A percentile compares a stretch with the other conserved stretches of the same genome.
Evolutionary conservation across 2,797 vertebrate species (phyloP).

Genomic region (Gephyroberyx darwinii): DNA sequence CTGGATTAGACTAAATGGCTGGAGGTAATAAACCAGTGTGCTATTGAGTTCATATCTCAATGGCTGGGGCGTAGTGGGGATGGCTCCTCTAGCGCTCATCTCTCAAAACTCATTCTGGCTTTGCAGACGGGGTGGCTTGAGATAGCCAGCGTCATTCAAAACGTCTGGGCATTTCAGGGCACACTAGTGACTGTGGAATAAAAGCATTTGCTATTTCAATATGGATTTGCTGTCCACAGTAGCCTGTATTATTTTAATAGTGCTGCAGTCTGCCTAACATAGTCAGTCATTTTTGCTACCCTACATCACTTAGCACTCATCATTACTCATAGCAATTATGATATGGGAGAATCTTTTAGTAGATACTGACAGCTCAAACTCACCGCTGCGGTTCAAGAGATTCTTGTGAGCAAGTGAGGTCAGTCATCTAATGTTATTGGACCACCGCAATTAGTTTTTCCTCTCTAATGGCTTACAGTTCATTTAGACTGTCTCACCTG

Average conservation of each 20-base stretch:
- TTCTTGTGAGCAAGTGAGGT: conserved; percentile 19
- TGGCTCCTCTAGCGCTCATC: conserved; percentile 7
- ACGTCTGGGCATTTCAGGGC: conserved; percentile 26
- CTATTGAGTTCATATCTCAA: conserved; percentile 49
- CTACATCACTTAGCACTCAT: conserved; percentile 35
- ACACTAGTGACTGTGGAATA: conserved; percentile 12
- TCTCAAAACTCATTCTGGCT: conserved; percentile 32
- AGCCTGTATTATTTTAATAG: background rate
- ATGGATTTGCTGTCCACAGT: conserved; percentile 7
- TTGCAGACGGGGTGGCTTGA: conserved; percentile 27
- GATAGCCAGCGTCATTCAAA: conserved; percentile 31
- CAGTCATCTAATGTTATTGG: conserved; percentile 4
- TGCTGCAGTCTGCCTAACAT: conserved; percentile 25
- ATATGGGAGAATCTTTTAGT: conserved; percentile 20
- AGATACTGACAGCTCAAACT: conserved; percentile 27
- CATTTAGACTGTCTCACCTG: conserved; percentile 34
- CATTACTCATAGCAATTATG: conserved; percentile 16
- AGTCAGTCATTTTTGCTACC: background rate
- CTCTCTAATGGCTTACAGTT: conserved; percentile 28
- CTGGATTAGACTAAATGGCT: conserved; percentile 54
- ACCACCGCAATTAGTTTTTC: conserved; percentile 5
- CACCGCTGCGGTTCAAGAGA: conserved; percentile 33
- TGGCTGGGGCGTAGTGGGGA: conserved; percentile 24
- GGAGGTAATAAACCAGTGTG: conserved; percentile 53
- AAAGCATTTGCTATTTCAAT: conserved; percentile 14